Evolutionary conservation across 2,113 vertebrate species (phyloP).

Genomic region (Galeopterus variegatus): DNA sequence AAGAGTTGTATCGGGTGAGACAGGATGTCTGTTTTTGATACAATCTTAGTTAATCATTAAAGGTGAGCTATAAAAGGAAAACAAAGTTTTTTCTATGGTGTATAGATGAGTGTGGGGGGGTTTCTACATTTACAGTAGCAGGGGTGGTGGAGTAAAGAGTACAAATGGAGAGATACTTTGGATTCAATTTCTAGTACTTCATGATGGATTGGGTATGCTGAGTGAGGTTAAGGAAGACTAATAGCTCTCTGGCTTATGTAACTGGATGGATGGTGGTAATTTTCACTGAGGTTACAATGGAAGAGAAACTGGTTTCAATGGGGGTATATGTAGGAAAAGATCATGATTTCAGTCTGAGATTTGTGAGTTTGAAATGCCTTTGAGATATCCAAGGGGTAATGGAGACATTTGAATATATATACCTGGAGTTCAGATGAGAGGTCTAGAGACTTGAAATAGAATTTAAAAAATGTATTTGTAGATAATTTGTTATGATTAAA

Average conservation of each 20-base stretch:
- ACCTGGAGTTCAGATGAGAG: not conserved
- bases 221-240: not conserved
- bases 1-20: too few species aligned
- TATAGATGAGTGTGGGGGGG: too few species aligned
- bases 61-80: too few species aligned
- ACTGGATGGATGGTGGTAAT: not conserved
- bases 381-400: not conserved
- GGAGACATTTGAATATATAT: not conserved
- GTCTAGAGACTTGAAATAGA: not conserved
- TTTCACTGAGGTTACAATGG: not conserved
- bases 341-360: not conserved
- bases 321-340: not conserved
- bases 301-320: not conserved
- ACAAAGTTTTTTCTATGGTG: too few species aligned
- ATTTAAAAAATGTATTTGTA: not conserved
- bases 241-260: not conserved
- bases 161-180: not conserved
- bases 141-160: not conserved
- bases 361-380: not conserved
- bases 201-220: not conserved
- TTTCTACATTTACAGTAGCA: not conserved
- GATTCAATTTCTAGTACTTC: not conserved
- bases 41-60: too few species aligned
- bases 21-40: too few species aligned
- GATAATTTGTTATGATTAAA: not conserved